Evolutionary conservation across 2,113 vertebrate genomes (phyloP).

Genomic region (Oxyura jamaicensis): DNA sequence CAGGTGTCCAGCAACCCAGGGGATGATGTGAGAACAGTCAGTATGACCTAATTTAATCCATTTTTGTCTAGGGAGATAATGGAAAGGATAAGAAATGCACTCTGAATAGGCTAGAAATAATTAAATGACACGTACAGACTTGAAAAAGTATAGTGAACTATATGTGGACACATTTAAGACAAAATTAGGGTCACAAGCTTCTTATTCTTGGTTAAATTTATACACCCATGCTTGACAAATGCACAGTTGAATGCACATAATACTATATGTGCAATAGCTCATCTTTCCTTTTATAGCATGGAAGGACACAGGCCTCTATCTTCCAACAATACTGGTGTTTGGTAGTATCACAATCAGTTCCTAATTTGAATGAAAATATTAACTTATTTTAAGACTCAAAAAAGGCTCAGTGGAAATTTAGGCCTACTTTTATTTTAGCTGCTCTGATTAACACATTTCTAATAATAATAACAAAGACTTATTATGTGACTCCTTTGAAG

Average conservation of each 20-base stretch:
- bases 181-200: background rate
- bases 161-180: background rate
- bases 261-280: background rate
- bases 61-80: background rate
- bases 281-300: background rate
- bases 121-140: background rate
- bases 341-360: background rate
- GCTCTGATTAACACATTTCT: background rate
- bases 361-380: background rate
- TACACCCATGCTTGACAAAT: background rate
- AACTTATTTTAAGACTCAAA: background rate
- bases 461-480: background rate
- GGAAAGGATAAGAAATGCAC: conserved; percentile 2
- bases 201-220: background rate
- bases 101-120: conserved; percentile 5
- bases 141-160: background rate
- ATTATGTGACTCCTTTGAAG: background rate
- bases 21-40: background rate
- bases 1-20: background rate
- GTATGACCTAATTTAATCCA: background rate
- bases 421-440: background rate
- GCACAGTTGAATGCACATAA: background rate
- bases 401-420: background rate
- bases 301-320: background rate
- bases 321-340: background rate